Percentiles rank a stretch among this genome's conserved stretches.
These are phyloP conservation scores for Amblyteles armatorius DNA, from an alignment of 2,888 invertebrate species.

Conservation along the genomic window DNA sequence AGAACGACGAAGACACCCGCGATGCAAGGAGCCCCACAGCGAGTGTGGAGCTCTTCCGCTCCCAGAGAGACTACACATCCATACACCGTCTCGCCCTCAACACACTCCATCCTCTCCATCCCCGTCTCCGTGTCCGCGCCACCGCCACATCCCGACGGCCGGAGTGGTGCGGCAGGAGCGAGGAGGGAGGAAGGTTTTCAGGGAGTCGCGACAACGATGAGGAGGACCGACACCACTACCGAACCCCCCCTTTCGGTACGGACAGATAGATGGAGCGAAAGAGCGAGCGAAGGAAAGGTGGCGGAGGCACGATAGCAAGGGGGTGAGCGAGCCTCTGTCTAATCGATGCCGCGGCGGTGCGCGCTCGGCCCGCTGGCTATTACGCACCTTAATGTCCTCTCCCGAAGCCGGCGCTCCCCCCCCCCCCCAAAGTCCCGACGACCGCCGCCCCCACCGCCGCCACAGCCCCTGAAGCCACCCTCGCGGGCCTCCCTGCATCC, in stretches of 20 bases:
- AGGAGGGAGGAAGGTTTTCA: conserved; percentile 43
- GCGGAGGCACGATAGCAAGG: conserved; percentile 71
- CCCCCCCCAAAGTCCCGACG: conserved; percentile 61
- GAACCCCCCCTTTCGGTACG: conserved; percentile 31
- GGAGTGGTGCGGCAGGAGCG: conserved; percentile 58
- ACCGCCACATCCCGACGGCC: conserved; percentile 4
- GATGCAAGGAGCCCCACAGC: conserved; percentile 55
- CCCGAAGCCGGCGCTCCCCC: conserved; percentile 56
- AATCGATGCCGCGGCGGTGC: conserved; percentile 85
- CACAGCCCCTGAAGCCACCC: conserved; percentile 73
- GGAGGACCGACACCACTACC: conserved; percentile 54
- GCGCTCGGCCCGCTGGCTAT: conserved; percentile 84
- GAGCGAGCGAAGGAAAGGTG: conserved; percentile 52
- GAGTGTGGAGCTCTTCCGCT: conserved; percentile 35
- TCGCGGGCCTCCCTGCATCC: conserved; percentile 59
- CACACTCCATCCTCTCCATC: neutral
- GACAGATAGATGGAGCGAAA: conserved; percentile 30
- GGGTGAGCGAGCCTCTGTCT: conserved; percentile 82
- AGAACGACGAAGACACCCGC: conserved; percentile 61
- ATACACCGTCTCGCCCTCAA: conserved; percentile 28
- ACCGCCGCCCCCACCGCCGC: conserved; percentile 62
- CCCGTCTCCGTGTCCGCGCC: neutral
- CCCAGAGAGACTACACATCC: conserved; percentile 47
- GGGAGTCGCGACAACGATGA: conserved; percentile 63
- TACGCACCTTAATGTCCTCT: conserved; percentile 85